phyloP scores from a whole-genome alignment of 2,797 vertebrate species.

The Protonibea diacanthus region DNA sequence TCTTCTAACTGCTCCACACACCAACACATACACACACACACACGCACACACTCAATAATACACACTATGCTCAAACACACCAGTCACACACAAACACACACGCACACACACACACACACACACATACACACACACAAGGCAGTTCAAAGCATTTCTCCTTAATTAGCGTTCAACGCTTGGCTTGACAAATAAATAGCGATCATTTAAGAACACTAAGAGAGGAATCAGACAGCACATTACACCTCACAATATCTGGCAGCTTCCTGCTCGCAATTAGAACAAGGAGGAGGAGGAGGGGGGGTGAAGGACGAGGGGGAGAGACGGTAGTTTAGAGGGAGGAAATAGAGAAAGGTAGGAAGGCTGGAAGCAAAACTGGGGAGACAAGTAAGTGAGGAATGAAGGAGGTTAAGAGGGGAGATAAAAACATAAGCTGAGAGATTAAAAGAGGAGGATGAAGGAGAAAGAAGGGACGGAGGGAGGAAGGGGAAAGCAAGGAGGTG shows the following conservation, averaged over 20 bases:
- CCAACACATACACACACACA: constrained; percentile 16
- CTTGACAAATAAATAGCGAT: constrained; percentile 83
- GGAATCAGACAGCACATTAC: constrained; percentile 83
- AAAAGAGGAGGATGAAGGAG: background rate
- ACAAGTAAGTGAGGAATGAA: background rate
- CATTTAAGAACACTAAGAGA: constrained; percentile 83
- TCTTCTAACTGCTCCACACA: constrained; percentile 41
- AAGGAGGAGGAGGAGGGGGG: background rate
- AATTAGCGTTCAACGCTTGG: constrained; percentile 81
- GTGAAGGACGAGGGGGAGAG: constrained; percentile 5
- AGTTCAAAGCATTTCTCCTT: constrained; percentile 81
- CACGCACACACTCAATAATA: constrained; percentile 1
- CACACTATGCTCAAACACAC: constrained; percentile 20
- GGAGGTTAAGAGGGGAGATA: background rate
- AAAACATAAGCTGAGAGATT: background rate
- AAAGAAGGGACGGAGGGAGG: no score
- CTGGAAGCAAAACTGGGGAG: constrained; percentile 6
- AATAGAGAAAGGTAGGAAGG: constrained; percentile 3
- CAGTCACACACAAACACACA: constrained; percentile 33
- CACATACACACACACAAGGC: constrained; percentile 21
- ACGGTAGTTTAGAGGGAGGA: background rate
- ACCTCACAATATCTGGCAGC: constrained; percentile 78
- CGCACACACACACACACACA: constrained; percentile 21
- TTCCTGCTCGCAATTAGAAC: constrained; percentile 64
- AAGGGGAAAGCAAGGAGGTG: background rate